Conservation (phyloP, 2,797 vertebrate species). For the Acipenser oxyrinchus region DNA sequence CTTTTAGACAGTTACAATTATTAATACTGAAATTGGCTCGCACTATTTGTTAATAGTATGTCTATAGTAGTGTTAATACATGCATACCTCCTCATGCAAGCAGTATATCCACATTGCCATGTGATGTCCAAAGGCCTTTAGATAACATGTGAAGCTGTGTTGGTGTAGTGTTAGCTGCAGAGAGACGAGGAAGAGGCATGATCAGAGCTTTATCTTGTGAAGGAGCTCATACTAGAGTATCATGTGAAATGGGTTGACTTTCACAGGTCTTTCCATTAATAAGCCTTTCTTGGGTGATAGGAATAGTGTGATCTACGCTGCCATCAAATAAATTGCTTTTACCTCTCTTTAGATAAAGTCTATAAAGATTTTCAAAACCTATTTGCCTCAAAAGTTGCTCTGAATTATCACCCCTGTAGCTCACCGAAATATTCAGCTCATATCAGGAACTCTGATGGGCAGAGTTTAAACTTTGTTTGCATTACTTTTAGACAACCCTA, state of each 20-base stretch:
- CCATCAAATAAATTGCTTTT: slow-evolving; percentile 8
- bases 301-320: background rate
- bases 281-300: slow-evolving; percentile 2
- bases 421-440: background rate
- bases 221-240: background rate
- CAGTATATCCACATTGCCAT: background rate
- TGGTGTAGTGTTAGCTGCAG: background rate
- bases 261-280: slow-evolving; percentile 2
- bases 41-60: too few species aligned
- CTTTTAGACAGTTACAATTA: too few species aligned
- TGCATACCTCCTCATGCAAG: too few species aligned
- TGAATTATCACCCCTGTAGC: background rate
- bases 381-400: background rate
- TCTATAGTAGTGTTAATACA: too few species aligned
- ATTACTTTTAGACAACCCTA: too few species aligned
- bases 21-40: too few species aligned
- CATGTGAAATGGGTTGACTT: slow-evolving; percentile 4
- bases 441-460: background rate
- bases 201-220: background rate
- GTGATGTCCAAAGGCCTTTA: background rate
- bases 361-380: background rate
- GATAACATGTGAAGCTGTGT: background rate
- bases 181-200: background rate
- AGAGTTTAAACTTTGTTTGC: background rate
- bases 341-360: slow-evolving; percentile 6